These are phyloP conservation scores for Silurus lanzhouensis DNA, from an alignment of 2,797 vertebrate genomes.

Conservation along the genomic window DNA sequence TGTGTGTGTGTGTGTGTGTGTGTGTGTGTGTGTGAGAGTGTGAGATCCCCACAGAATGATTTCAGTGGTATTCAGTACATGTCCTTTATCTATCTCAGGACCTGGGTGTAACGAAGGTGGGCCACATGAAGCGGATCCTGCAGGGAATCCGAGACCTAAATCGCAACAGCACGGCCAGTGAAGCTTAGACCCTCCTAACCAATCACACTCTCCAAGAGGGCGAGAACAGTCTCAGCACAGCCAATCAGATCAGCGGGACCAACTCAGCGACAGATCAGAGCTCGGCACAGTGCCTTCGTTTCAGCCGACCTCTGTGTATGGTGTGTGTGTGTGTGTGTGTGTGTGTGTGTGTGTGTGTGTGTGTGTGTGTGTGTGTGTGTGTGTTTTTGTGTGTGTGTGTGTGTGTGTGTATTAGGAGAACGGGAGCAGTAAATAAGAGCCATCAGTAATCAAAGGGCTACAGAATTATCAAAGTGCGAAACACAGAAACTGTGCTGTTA, in stretches of 20 bases:
- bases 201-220: constrained; percentile 62
- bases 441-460: constrained; percentile 35
- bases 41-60: no score
- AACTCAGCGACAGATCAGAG: background rate
- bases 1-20: background rate
- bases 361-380: constrained; percentile 20
- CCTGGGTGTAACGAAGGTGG: constrained; percentile 94
- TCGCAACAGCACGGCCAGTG: constrained; percentile 82
- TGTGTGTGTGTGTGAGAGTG: constrained; percentile 21
- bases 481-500: background rate
- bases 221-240: constrained; percentile 30
- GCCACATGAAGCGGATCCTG: constrained; percentile 96
- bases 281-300: constrained; percentile 54
- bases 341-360: constrained; percentile 3
- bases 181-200: constrained; percentile 78
- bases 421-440: background rate
- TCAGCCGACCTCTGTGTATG: constrained; percentile 26
- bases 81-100: constrained; percentile 74
- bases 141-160: constrained; percentile 92
- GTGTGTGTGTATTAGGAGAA: background rate
- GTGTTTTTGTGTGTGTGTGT: background rate
- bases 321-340: constrained; percentile 27
- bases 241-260: constrained; percentile 45
- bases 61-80: background rate
- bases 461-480: background rate